Base-by-base conservation (phyloP, 2,113 vertebrate species). In the Osmerus eperlanus region DNA sequence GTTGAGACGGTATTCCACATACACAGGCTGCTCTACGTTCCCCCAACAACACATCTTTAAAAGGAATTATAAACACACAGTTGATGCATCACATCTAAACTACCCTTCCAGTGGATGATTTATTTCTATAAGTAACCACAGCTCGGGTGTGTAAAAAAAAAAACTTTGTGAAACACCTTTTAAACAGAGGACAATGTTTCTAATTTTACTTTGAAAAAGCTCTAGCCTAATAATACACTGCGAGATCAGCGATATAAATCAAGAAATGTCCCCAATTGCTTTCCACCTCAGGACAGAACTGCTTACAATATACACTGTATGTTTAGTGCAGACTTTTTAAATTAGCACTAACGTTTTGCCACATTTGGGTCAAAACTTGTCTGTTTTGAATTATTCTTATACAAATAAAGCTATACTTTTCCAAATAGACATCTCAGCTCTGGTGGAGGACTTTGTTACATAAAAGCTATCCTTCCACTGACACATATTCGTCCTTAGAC, bases 401-500 rank as follows among this genome's bases (percentile, higher is more conserved):
- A 6, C 55, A 16, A 19, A 16, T 19, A 56, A 56, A 66, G 41
- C 32, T 70, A 51, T 67, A 25, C 56, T 47, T 47, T 47, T 11
- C 41, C 41, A 47, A 47, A 47, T 47, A 47, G 41, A 47, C 41
- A 47, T 47, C 5, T 47, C 41, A 47, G 41, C 83, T 85, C 86
- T 85, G 80, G 85, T 80, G 82, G 74, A 77, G 78, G 84, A 78
- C 83, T 83, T 77, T 66, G 41, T 78, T 67, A 73, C 75, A 76
- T 82, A 85, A 88, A 87, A 86, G 85, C 85, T 73, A 59, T 72
- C 76, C 76, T 85, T 76, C 79, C 73, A 72, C 78, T 66, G 82
- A 82, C 78, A 68, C 78, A 81, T 74, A 84, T 88, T 89, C 85
- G 77, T 80, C 79, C 85, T 82, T 84, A 83, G 85, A 87, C 69